Base-by-base conservation (phyloP, 2,113 vertebrate species). In the Clarias batrachus region DNA sequence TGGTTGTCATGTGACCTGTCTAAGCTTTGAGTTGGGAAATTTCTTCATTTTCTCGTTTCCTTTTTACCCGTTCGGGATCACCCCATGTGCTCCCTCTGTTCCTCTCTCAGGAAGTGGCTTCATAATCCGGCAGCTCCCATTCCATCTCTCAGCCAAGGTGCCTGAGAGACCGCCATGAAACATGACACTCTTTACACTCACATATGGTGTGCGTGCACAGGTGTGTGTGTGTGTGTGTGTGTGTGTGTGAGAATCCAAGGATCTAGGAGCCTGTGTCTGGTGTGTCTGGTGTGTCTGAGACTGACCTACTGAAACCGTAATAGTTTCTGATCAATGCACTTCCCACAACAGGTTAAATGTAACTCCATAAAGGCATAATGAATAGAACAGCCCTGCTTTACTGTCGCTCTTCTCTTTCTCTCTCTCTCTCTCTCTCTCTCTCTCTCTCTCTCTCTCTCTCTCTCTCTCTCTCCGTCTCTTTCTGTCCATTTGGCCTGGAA, bases 61-160 rank as follows among this genome's bases (percentile, higher is more conserved):
- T 14, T 41, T 7, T 25, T 62, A 11, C 27, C 52, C 23, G 27
- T 41, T 56, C 30, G 56, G 57, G 76, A 71, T 59, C 27, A n/a
- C 48, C 7, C 37, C 63, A 23, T 66, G 60, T 84, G 27, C 77
- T 76, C 37, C 52, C 37, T 41, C 48, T 65, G 0, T 0, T 11
- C 27, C 27, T 48, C n/a, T 63, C 48, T 56, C 41, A 83, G 78
- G 79, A 89, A 86, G 81, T 74, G 68, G 65, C 66, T 84, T 76
- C 86, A 48, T 86, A 82, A 86, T 88, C 81, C 84, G 83, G 81
- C 77, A 83, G 66, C 86, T 87, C 66, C 56, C 30, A 21, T 87
- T 87, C 83, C 59, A 48, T 59, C 71, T 68, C 71, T 68, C 71
- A 76, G 84, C 86, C 76, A 52, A 52, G 82, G 83, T 68, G 60